Evolutionary conservation across 2,888 invertebrate species (phyloP).

Genomic region (Cheilosia variabilis): DNA sequence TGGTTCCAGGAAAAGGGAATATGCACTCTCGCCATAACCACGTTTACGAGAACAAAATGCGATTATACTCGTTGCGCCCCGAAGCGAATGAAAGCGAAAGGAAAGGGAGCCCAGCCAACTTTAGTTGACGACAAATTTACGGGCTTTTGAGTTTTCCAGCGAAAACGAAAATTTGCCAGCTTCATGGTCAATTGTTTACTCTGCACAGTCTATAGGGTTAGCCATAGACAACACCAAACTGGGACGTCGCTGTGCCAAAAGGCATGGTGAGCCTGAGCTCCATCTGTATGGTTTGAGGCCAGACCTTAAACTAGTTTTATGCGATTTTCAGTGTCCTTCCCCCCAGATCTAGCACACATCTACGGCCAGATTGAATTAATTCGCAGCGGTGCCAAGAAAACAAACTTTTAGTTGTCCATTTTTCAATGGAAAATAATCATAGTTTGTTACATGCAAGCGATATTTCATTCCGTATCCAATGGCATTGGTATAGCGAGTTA

Average conservation of each 20-base stretch:
- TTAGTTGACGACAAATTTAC: slow-evolving; percentile 60
- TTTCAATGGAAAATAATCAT: slow-evolving; percentile 46
- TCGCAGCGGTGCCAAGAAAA: slow-evolving; percentile 50
- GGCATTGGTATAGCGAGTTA: not conserved
- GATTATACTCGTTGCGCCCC: not conserved
- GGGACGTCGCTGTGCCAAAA: slow-evolving; percentile 16
- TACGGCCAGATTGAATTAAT: slow-evolving; percentile 35
- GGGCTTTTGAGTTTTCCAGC: slow-evolving; percentile 55
- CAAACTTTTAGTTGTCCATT: slow-evolving; percentile 2
- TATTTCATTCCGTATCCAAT: slow-evolving; percentile 29
- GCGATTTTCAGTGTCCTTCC: slow-evolving; percentile 20
- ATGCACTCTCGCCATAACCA: not conserved
- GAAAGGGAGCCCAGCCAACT: slow-evolving; percentile 30
- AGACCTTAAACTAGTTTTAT: slow-evolving; percentile 55
- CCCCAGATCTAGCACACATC: slow-evolving; percentile 10
- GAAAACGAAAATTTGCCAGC: slow-evolving; percentile 64
- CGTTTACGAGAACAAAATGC: not conserved
- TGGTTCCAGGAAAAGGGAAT: slow-evolving; percentile 29
- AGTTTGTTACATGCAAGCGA: slow-evolving; percentile 24
- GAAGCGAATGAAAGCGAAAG: slow-evolving; percentile 62
- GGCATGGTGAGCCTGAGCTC: slow-evolving; percentile 15
- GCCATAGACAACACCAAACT: slow-evolving; percentile 3
- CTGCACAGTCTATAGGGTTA: slow-evolving; percentile 10
- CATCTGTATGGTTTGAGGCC: not conserved
- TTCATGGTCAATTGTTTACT: slow-evolving; percentile 68